Conservation (phyloP, 2,888 invertebrate species). For the Pachycephus smyrnensis region DNA sequence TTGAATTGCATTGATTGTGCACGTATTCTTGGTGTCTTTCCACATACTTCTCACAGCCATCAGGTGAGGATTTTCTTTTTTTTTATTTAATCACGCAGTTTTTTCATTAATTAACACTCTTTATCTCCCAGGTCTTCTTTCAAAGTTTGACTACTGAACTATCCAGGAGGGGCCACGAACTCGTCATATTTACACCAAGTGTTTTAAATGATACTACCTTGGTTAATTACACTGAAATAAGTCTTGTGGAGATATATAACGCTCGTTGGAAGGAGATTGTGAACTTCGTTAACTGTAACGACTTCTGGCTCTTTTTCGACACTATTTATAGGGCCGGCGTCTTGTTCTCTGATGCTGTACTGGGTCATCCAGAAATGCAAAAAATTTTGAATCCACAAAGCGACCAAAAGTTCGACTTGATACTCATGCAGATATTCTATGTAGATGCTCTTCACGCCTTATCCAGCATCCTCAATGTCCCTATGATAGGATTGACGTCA, state of each 20-base stretch:
- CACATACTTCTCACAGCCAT: slow-evolving; percentile 45
- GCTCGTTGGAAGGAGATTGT: not conserved
- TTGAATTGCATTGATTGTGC: slow-evolving; percentile 15
- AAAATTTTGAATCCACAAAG: slow-evolving; percentile 3
- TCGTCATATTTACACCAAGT: slow-evolving; percentile 41
- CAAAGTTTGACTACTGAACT: slow-evolving; percentile 38
- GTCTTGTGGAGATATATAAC: not conserved
- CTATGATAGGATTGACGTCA: slow-evolving; percentile 12
- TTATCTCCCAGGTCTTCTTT: slow-evolving; percentile 25
- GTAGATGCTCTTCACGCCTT: slow-evolving; percentile 1
- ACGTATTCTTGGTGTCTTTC: slow-evolving; percentile 42
- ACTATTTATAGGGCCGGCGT: not conserved
- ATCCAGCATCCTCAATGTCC: not conserved
- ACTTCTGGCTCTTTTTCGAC: not conserved
- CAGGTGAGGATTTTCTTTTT: slow-evolving; percentile 27
- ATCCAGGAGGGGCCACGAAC: slow-evolving; percentile 37
- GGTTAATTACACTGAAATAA: slow-evolving; percentile 37
- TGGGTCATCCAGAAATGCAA: slow-evolving; percentile 14
- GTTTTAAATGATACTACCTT: slow-evolving; percentile 34
- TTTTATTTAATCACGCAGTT: not conserved
- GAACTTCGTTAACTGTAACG: not conserved
- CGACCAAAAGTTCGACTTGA: slow-evolving; percentile 11
- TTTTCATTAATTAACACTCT: not conserved
- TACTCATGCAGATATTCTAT: slow-evolving; percentile 3
- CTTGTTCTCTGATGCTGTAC: not conserved